Evolutionary conservation across 2,113 vertebrate genomes (phyloP).

Genomic region (Carlito syrichta): DNA sequence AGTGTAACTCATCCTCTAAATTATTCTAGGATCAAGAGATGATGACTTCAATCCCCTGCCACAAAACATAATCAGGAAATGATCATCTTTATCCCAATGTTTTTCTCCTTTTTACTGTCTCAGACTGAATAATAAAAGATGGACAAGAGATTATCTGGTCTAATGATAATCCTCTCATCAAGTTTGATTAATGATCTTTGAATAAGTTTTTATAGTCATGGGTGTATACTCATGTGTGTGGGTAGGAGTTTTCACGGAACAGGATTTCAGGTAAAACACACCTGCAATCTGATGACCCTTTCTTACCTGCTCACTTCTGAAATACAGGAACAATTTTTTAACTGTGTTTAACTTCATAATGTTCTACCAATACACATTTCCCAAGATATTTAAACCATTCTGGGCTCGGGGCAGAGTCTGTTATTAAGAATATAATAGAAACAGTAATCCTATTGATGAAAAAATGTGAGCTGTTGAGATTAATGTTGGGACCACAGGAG

Average conservation of each 20-base stretch:
- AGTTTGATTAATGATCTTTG: not conserved
- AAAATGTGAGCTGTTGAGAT: not conserved
- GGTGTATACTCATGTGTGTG: not conserved
- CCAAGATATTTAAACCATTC: not conserved
- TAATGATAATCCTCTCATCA: not conserved
- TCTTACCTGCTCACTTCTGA: not conserved
- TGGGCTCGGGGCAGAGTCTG: not conserved
- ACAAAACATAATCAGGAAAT: not conserved
- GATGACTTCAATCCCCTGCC: not conserved
- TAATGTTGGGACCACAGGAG: not conserved
- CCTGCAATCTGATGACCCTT: not conserved
- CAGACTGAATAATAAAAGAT: not conserved
- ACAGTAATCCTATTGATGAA: not conserved
- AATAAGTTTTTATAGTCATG: not conserved
- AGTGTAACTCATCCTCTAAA: not conserved
- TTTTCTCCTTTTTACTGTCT: not conserved
- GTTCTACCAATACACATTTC: not conserved
- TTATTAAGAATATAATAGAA: not conserved
- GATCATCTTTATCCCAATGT: not conserved
- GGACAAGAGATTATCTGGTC: not conserved
- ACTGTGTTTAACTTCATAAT: not conserved
- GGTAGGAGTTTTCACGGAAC: not conserved
- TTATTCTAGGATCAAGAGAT: not conserved
- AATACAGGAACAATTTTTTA: not conserved
- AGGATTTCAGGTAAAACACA: not conserved